Conservation (phyloP, 2,797 vertebrate species). For the Pangasius sanitwongsei region DNA sequence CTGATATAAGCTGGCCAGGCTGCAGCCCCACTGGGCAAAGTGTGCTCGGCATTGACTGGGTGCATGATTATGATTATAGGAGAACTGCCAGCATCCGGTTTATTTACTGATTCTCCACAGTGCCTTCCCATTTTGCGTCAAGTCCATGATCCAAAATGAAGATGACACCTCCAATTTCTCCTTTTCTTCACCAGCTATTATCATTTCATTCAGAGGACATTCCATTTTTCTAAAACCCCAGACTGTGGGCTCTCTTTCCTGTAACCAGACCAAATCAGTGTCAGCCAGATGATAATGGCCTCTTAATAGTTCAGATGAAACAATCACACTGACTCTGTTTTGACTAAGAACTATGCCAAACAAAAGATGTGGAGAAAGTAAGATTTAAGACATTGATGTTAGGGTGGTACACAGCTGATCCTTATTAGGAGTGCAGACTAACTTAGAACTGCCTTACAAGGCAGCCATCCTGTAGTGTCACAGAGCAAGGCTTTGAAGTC, state of each 20-base stretch:
- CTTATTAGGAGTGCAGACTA: constrained; percentile 38
- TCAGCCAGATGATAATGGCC: constrained; percentile 53
- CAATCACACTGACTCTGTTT: constrained; percentile 42
- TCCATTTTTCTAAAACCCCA: constrained; percentile 42
- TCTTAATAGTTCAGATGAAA: constrained; percentile 57
- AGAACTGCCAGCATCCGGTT: constrained; percentile 57
- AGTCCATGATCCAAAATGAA: constrained; percentile 57
- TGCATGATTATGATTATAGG: constrained; percentile 58
- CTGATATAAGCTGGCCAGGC: constrained; percentile 45
- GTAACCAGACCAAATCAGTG: constrained; percentile 17
- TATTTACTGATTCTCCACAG: constrained; percentile 57
- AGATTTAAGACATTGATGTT: constrained; percentile 25
- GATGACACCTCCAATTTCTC: constrained; percentile 54
- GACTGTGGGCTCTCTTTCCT: constrained; percentile 38
- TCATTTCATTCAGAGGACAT: constrained; percentile 54
- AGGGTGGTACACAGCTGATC: constrained; percentile 29
- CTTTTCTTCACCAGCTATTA: constrained; percentile 53
- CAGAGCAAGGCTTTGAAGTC: constrained; percentile 73
- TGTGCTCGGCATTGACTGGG: constrained; percentile 40
- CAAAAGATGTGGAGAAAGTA: constrained; percentile 23
- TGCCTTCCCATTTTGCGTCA: constrained; percentile 52
- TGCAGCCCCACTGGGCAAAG: constrained; percentile 46
- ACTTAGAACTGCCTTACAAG: constrained; percentile 44
- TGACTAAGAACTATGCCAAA: constrained; percentile 33
- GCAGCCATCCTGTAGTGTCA: constrained; percentile 61